These are phyloP conservation scores for Pristionchus maxplancki DNA, from an alignment of 2,888 invertebrate species.

Conservation along the genomic window DNA sequence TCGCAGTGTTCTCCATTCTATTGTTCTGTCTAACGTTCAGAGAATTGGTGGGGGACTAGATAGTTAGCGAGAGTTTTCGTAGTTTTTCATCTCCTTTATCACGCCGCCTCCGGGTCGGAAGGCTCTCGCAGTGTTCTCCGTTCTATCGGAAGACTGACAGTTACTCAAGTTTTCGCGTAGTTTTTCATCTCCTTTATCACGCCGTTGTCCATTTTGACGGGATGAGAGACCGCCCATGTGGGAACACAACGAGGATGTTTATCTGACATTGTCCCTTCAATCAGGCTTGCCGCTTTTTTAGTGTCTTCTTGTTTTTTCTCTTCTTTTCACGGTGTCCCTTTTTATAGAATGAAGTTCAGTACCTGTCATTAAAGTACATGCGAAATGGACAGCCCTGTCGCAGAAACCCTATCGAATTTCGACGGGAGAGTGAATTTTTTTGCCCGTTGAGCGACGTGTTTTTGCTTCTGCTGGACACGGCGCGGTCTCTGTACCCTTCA, in stretches of 20 bases:
- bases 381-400: neutral
- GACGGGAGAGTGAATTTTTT: neutral
- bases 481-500: neutral
- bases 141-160: neutral
- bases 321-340: neutral
- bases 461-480: neutral
- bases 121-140: too few species aligned
- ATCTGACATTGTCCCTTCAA: neutral
- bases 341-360: neutral
- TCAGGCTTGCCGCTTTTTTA: neutral
- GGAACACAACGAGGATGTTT: neutral
- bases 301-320: neutral
- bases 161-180: neutral
- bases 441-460: slow-evolving; percentile 12
- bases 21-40: neutral
- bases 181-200: neutral
- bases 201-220: neutral
- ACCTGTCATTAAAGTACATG: neutral
- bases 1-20: too few species aligned
- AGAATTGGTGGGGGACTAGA: too few species aligned
- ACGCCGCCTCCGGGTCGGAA: neutral
- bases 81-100: neutral
- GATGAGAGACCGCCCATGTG: neutral
- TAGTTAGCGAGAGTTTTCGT: neutral
- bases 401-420: neutral